These are phyloP conservation scores for Tragulus kanchil DNA, from an alignment of 2,113 vertebrate genomes.

Conservation along the genomic window DNA sequence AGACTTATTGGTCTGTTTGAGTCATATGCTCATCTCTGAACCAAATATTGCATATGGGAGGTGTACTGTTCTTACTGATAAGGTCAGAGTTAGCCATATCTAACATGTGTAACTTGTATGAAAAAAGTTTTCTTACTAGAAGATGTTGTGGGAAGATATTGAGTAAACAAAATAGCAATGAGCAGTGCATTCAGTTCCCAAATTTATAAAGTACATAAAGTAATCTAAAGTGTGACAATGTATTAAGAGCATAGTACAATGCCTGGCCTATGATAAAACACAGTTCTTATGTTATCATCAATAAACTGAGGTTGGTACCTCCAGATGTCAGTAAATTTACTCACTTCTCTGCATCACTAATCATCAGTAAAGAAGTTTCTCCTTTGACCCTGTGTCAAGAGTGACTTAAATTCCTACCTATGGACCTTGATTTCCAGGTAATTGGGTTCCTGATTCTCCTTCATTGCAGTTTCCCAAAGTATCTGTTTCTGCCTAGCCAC, in stretches of 20 bases:
- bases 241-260: background rate
- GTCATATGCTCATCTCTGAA: background rate
- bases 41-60: background rate
- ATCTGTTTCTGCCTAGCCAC: conserved; percentile 4
- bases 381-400: conserved; percentile 23
- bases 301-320: background rate
- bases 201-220: background rate
- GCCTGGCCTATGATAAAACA: background rate
- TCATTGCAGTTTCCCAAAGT: background rate
- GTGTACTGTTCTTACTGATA: background rate
- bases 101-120: background rate
- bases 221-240: background rate
- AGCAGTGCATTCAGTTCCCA: background rate
- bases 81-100: background rate
- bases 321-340: background rate
- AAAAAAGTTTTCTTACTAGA: background rate
- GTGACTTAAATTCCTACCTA: background rate
- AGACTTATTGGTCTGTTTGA: background rate
- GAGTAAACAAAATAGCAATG: background rate
- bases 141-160: background rate
- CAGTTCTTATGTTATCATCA: background rate
- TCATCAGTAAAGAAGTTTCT: background rate
- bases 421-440: conserved; percentile 6
- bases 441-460: background rate
- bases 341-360: background rate